A percentile compares a stretch with the other conserved stretches of the same genome.
These are phyloP conservation scores for Tenualosa ilisha DNA, from an alignment of 2,797 vertebrate species.

Conservation along the genomic window DNA sequence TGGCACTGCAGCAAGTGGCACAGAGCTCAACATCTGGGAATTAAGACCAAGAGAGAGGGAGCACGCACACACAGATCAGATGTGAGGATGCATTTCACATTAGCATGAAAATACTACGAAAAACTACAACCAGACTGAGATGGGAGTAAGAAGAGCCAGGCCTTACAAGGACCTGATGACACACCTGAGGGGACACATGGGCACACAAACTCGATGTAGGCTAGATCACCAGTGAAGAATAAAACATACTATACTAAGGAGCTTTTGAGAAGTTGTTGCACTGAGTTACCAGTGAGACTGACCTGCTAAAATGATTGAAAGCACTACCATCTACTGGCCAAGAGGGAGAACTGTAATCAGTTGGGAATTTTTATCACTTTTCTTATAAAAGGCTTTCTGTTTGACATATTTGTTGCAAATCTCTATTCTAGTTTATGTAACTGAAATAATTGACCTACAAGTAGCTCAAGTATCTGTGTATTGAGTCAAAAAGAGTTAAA, in stretches of 20 bases:
- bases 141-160: neutral
- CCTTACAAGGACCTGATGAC: neutral
- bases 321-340: neutral
- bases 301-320: neutral
- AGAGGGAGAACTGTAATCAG: neutral
- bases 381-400: too few species aligned
- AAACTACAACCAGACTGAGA: neutral
- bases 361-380: neutral
- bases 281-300: neutral
- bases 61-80: neutral
- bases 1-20: neutral
- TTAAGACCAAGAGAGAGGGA: neutral
- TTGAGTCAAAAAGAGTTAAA: too few species aligned
- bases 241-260: neutral
- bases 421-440: too few species aligned
- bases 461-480: too few species aligned
- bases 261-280: neutral
- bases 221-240: neutral
- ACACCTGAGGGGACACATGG: neutral
- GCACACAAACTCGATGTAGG: neutral
- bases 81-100: neutral
- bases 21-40: conserved; percentile 12
- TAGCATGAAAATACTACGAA: neutral
- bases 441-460: too few species aligned
- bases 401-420: too few species aligned